Evolutionary conservation across 2,797 vertebrate genomes (phyloP).

Genomic region (Squalus acanthias): DNA sequence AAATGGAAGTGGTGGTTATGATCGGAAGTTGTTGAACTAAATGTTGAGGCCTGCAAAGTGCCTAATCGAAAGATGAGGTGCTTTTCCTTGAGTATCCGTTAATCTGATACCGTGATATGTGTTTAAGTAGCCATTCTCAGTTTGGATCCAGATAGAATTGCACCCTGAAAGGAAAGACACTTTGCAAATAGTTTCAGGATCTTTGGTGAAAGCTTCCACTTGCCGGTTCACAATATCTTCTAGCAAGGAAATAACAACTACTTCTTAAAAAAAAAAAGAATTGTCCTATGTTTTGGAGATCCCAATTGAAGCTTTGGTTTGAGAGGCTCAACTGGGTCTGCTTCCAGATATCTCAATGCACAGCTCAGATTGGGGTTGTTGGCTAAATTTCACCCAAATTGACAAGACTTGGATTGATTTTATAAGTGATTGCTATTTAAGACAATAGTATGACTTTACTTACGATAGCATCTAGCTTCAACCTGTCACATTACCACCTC

Average conservation of each 20-base stretch:
- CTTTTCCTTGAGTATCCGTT: background rate
- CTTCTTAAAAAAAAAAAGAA: background rate
- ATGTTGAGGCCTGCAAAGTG: too few relatives aligned
- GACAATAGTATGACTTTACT: background rate
- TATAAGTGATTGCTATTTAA: background rate
- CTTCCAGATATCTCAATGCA: background rate
- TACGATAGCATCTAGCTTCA: too few relatives aligned
- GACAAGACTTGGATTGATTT: background rate
- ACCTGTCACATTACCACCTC: too few relatives aligned
- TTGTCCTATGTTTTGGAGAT: background rate
- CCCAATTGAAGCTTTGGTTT: background rate
- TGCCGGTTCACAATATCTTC: background rate
- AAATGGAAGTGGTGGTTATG: background rate
- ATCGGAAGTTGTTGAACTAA: background rate
- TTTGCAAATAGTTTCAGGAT: background rate
- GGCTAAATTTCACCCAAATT: background rate
- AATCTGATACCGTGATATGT: background rate
- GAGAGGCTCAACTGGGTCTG: background rate
- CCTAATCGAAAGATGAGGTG: background rate
- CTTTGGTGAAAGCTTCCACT: background rate
- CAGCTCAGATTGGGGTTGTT: background rate
- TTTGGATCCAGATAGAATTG: background rate
- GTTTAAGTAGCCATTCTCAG: background rate
- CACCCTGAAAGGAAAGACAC: background rate
- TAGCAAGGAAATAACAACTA: background rate